phyloP scores from a whole-genome alignment of 1,140 invertebrate species.

The Anthonomus grandis region DNA sequence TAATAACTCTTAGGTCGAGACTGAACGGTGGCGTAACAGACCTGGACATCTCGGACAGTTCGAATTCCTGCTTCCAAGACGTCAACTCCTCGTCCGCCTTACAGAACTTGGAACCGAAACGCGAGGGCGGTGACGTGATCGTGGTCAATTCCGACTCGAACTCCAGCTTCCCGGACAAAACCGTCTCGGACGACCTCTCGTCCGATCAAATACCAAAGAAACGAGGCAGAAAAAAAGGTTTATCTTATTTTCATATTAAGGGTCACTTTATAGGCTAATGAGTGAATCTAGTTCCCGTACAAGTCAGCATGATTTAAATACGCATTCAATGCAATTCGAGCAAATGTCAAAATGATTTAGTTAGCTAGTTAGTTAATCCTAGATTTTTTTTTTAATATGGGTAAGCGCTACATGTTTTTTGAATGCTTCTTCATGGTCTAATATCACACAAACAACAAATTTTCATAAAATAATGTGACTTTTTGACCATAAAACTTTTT shows the following conservation, averaged over 20 bases:
- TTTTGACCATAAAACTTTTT: too few species aligned
- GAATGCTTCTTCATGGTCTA: too few species aligned
- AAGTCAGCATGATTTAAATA: too few species aligned
- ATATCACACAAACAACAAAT: too few species aligned
- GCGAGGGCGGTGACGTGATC: constrained; percentile 34
- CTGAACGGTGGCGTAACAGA: constrained; percentile 39
- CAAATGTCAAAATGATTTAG: too few species aligned
- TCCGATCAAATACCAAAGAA: constrained; percentile 55
- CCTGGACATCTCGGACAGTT: constrained; percentile 45
- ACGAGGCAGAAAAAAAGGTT: constrained; percentile 63
- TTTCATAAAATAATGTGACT: too few species aligned
- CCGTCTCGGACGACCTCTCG: constrained; percentile 35
- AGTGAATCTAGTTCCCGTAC: too few species aligned
- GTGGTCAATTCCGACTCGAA: constrained; percentile 48
- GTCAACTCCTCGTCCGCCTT: constrained; percentile 21
- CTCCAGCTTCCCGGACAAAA: constrained; percentile 42
- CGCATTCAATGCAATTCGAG: too few species aligned
- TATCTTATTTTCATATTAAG: background rate
- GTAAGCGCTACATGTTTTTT: too few species aligned
- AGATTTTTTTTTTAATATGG: too few species aligned
- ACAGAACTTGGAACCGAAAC: constrained; percentile 21
- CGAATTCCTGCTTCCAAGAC: constrained; percentile 48
- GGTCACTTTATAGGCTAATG: background rate
- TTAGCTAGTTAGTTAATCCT: too few species aligned
- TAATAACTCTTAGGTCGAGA: constrained; percentile 23